A percentile compares a stretch with the other conserved stretches of the same genome.
These are phyloP conservation scores for Heteromyza rotundicornis DNA, from an alignment of 2,888 invertebrate species.

Conservation along the genomic window DNA sequence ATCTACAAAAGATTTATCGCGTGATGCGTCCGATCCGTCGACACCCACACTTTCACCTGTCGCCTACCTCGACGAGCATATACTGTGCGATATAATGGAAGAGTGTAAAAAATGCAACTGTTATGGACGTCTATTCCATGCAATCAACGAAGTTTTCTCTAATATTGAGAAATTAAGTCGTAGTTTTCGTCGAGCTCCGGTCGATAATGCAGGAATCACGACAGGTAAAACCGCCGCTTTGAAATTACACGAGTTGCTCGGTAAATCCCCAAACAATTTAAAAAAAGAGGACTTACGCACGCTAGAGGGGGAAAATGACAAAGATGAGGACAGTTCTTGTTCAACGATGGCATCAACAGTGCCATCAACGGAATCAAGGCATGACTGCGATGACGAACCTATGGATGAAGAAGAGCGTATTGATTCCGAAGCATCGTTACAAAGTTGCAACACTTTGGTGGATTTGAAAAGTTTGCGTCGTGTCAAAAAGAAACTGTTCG, in stretches of 20 bases:
- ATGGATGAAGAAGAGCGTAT: constrained; percentile 3
- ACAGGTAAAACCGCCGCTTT: constrained; percentile 49
- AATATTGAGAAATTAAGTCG: constrained; percentile 72
- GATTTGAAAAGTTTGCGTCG: constrained; percentile 67
- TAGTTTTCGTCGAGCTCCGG: constrained; percentile 67
- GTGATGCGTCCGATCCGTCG: constrained; percentile 30
- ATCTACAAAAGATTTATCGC: constrained; percentile 11
- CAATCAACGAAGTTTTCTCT: constrained; percentile 79
- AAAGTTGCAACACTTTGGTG: constrained; percentile 60
- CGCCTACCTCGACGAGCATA: constrained; percentile 75
- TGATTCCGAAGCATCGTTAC: background rate
- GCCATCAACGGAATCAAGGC: background rate
- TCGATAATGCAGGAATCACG: background rate
- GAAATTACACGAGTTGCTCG: constrained; percentile 64
- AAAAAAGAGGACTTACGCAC: constrained; percentile 77
- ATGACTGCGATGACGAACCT: background rate
- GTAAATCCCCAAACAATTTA: constrained; percentile 66
- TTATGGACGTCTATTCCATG: constrained; percentile 77
- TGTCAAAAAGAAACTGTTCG: constrained; percentile 64
- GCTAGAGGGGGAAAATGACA: constrained; percentile 81
- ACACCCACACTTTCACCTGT: constrained; percentile 39
- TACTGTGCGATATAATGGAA: constrained; percentile 76
- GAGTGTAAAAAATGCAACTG: constrained; percentile 71
- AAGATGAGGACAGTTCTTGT: constrained; percentile 77
- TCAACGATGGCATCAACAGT: constrained; percentile 1